Evolutionary conservation across 1,140 invertebrate species (phyloP), one percentile per base, ranked within the genome.

Genomic region (Trichonephila clavata): DNA sequence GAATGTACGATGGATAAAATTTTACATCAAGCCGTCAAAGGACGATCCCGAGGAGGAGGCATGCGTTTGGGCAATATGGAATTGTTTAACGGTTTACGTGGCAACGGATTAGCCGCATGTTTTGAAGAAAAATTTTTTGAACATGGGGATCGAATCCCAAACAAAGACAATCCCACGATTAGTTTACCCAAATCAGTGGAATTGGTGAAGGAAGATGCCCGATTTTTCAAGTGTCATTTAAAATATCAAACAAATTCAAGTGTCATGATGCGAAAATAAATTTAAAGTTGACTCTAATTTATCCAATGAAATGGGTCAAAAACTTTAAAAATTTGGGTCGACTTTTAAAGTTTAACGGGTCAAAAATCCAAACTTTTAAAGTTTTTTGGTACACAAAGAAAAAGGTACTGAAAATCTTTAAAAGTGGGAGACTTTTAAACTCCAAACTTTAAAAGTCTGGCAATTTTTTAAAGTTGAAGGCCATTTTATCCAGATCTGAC

Each of bases 1-100:
- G n/a, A 84, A n/a, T 84, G 61, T 27, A 27, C 27, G 0, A 13
- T 24, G 61, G 90, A 92, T 18, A 57, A 24, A 21, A 43, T 68
- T 57, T 21, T 59, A 7, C 59, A 32, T 1, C 90, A 92, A 92
- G 7, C 90, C 8, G 61, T 92, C 0, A 92, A 92, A 68, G 90
- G 90, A 24, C 80, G 90, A 4, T n/a, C 80, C 0, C 59, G 81
- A 20, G 43, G 63, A 24, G 81, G 90, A 0, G 90, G 90, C 57
- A 92, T 92, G 90, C 80, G 81, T 20, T 13, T 92, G 3, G 90
- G 90, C 1, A 86, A 92, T 59, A 92, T 86, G 90, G 90, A 92
- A 71, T n/a, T 16, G 2, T 27, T 59, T 0, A 92, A 92, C 13
- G 90, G 80, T 18, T 24, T 92, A 18, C 16, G 63, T 7, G 90